A percentile compares a stretch with the other conserved stretches of the same genome.
These are phyloP conservation scores for Brachionus calyciflorus DNA, from an alignment of 1,140 invertebrate genomes.

Conservation along the genomic window DNA sequence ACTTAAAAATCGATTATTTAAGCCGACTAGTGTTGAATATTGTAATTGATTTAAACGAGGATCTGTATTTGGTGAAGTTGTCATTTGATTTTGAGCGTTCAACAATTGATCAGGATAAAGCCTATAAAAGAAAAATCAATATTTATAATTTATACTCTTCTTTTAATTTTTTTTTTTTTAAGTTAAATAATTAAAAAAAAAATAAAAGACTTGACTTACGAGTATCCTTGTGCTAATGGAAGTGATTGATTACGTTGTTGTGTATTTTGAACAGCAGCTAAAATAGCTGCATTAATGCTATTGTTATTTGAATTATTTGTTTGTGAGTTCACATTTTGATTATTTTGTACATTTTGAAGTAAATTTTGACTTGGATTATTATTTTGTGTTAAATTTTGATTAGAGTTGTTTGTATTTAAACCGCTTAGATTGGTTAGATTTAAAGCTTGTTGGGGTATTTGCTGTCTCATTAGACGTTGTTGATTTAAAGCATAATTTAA, in stretches of 20 bases:
- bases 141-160: not conserved
- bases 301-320: not conserved
- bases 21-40: constrained; percentile 5
- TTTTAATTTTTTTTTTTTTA: not conserved
- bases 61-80: not conserved
- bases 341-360: constrained; percentile 27
- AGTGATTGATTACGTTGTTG: constrained; percentile 12
- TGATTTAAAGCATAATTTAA: constrained; percentile 8
- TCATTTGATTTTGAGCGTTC: not conserved
- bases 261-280: not conserved
- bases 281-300: not conserved
- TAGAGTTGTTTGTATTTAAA: not conserved
- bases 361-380: constrained; percentile 24
- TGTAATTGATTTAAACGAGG: constrained; percentile 15
- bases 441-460: not conserved
- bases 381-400: not conserved
- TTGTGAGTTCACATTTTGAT: constrained; percentile 3
- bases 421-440: not conserved
- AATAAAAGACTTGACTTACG: too few species aligned
- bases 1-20: not conserved
- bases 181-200: too few species aligned
- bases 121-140: not conserved
- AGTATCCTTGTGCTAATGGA: not conserved
- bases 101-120: not conserved
- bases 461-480: not conserved